A percentile compares a stretch with the other conserved stretches of the same genome.
phyloP scores from a whole-genome alignment of 2,888 invertebrate species.

The Quadroppia sp. region DNA sequence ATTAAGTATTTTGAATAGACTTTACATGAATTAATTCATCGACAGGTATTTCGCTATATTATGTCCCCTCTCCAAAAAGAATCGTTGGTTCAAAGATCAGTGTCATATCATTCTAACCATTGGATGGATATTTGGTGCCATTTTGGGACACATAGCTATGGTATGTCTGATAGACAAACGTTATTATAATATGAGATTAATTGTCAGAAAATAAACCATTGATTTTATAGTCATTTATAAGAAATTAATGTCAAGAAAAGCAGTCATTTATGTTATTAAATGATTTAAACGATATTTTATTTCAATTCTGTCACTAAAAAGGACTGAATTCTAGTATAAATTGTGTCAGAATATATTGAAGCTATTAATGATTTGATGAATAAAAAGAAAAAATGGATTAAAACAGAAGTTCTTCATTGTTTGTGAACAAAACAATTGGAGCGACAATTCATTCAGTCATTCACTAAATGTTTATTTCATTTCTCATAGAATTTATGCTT shows the following conservation, averaged over 20 bases:
- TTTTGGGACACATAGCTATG: slow-evolving; percentile 7
- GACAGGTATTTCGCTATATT: slow-evolving; percentile 16
- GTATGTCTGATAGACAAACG: neutral
- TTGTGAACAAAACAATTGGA: neutral
- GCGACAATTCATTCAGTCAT: no score
- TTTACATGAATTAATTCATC: neutral
- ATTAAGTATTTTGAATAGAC: neutral
- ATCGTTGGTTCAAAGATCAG: slow-evolving; percentile 6
- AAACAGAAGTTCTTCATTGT: neutral
- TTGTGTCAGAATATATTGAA: no score
- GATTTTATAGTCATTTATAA: neutral
- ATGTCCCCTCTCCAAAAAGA: neutral
- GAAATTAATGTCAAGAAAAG: no score
- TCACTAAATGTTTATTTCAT: no score
- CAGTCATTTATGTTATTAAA: no score
- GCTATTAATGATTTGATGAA: neutral
- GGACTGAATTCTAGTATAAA: no score
- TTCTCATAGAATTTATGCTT: no score
- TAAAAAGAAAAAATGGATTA: neutral
- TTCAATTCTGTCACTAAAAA: no score
- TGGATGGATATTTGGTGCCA: slow-evolving; percentile 22
- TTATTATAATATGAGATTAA: neutral
- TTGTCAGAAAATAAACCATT: neutral
- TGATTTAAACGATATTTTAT: no score
- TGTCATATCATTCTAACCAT: neutral